Percentiles rank a stretch among this genome's conserved stretches.
Conservation (phyloP, 2,888 invertebrate species). For the Busseola fusca region DNA sequence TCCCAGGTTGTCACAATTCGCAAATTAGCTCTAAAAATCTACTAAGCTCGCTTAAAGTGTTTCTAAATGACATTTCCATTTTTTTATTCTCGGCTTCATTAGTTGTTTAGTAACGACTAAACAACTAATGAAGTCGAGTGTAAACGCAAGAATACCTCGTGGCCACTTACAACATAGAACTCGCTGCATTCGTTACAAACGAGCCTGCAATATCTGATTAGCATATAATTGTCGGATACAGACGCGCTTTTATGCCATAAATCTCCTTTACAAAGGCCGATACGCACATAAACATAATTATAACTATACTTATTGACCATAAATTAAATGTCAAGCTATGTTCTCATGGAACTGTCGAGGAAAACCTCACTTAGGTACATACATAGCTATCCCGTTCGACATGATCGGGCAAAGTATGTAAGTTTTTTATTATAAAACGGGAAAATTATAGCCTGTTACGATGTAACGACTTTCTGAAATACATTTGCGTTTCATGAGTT, state of each 20-base stretch:
- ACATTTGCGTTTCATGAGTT: conserved; percentile 31
- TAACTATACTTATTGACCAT: conserved; percentile 58
- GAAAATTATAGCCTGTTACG: conserved; percentile 42
- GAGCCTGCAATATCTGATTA: conserved; percentile 68
- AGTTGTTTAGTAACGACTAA: neutral
- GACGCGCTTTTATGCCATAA: conserved; percentile 76
- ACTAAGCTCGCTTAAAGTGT: too few relatives aligned
- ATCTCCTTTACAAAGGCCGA: conserved; percentile 77
- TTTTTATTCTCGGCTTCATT: neutral
- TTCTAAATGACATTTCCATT: neutral
- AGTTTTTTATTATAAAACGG: conserved; percentile 29
- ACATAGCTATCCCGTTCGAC: conserved; percentile 34
- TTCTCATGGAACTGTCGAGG: conserved; percentile 55
- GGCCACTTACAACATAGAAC: conserved; percentile 30
- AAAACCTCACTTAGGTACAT: conserved; percentile 58
- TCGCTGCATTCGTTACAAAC: conserved; percentile 48
- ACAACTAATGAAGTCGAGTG: neutral
- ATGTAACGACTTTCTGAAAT: conserved; percentile 40
- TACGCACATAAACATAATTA: conserved; percentile 55
- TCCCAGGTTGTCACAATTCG: neutral
- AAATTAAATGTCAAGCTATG: conserved; percentile 61
- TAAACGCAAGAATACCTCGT: conserved; percentile 22
- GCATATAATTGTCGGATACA: conserved; percentile 83
- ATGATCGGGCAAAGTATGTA: conserved; percentile 36
- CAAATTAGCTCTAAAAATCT: neutral